A percentile compares a stretch with the other conserved stretches of the same genome.
Conservation (phyloP, 2,113 vertebrate genomes). For the Elephas maximus region DNA sequence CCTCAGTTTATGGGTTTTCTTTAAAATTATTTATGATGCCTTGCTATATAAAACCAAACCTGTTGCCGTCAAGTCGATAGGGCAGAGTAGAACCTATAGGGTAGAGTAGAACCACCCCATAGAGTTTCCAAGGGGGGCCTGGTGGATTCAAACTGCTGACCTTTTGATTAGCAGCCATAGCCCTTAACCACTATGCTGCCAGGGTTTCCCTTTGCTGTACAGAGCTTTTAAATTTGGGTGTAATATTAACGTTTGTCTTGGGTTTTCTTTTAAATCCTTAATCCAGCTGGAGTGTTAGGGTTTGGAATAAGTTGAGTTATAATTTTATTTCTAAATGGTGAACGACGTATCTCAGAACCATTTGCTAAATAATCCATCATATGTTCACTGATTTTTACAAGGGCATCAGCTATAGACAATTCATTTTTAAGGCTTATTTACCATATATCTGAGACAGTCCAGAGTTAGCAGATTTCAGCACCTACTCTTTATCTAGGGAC, state of each 20-base stretch:
- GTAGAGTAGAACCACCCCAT: too few relatives aligned
- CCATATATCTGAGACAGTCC: neutral
- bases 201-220: too few relatives aligned
- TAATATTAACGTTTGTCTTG: neutral
- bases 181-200: too few relatives aligned
- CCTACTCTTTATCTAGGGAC: neutral
- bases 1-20: slow-evolving; percentile 28
- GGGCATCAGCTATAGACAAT: neutral
- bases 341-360: neutral
- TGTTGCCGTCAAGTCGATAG: too few relatives aligned
- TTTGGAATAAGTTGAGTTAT: neutral
- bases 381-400: neutral
- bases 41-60: neutral
- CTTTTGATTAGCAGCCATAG: too few relatives aligned
- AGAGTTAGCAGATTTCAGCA: neutral
- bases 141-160: too few relatives aligned
- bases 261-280: slow-evolving; percentile 3
- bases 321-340: slow-evolving; percentile 1
- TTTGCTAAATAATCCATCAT: neutral
- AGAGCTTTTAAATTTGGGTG: neutral
- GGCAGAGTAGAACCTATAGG: too few relatives aligned
- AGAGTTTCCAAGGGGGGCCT: too few relatives aligned
- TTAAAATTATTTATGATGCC: neutral
- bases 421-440: neutral
- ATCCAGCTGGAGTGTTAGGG: neutral